phyloP scores from a whole-genome alignment of 2,888 invertebrate genomes.

The Apamea crenata region DNA sequence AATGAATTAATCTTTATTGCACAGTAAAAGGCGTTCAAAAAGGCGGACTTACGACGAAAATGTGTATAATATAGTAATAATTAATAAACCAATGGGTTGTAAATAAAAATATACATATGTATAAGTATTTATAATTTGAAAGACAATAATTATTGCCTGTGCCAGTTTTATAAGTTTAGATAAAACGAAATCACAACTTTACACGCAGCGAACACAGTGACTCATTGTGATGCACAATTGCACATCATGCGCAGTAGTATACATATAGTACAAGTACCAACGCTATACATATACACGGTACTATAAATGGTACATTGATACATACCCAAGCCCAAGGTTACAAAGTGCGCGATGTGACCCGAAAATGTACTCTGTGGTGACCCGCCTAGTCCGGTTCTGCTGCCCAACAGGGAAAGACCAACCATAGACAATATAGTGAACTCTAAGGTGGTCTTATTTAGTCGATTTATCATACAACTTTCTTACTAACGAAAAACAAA shows the following conservation, averaged over 20 bases:
- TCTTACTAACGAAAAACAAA: constrained; percentile 11
- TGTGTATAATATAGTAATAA: too few species aligned
- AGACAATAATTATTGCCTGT: too few species aligned
- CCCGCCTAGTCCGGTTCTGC: not conserved
- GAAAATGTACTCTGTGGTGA: too few species aligned
- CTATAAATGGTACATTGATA: not conserved
- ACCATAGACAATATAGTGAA: constrained; percentile 37
- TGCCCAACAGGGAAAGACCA: constrained; percentile 27
- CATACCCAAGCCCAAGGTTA: not conserved
- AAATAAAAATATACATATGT: too few species aligned
- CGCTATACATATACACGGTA: not conserved
- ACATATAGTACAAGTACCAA: too few species aligned
- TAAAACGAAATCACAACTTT: not conserved
- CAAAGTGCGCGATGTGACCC: not conserved
- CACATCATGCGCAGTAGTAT: too few species aligned
- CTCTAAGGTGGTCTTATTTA: not conserved
- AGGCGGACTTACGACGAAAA: too few species aligned
- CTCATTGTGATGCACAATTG: not conserved
- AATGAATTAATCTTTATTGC: too few species aligned
- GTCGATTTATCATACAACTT: constrained; percentile 29
- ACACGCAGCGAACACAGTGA: not conserved
- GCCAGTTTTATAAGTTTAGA: not conserved
- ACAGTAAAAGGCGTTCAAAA: too few species aligned
- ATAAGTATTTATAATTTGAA: too few species aligned
- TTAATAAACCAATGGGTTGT: too few species aligned